Base-by-base conservation (phyloP, 2,888 invertebrate genomes). In the Galeopsomyia nigrocyanea region DNA sequence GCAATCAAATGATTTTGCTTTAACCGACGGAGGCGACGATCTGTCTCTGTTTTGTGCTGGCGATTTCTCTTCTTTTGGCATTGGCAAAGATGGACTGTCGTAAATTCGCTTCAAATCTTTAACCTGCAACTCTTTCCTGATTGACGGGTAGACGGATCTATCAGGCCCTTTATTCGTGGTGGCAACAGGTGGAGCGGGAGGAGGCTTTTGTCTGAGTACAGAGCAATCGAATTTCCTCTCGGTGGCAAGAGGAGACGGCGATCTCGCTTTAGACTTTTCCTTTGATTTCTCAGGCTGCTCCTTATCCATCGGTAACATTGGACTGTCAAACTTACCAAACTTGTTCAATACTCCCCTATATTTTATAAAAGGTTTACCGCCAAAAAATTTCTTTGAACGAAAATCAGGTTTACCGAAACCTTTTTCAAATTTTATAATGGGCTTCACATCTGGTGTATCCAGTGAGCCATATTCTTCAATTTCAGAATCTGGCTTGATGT, bases 241-340 rank as follows among this genome's bases (percentile, higher is more conserved):
- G 10, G 39, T 10, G 39, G 10, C 39, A 3, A 5, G 26, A 26
- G 26, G 26, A 2, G 5, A 26, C 5, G 26, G 9, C 21, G 5
- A 17, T 14, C 55, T 7, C 19, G 3, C 26, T 13, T 57, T 26
- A 13, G 31, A 39, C 17, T 31, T 22, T 9, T 31, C 31, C 6
- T 39, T 39, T 22, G 51, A 14, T 21, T n/a, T 22, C 5, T 60
- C 17, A 56, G 19, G 16, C 53, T 67, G 60, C 22, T 72, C 50
- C 14, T 13, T 57, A 3, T 63, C 51, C n/a, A 22, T 58, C 21
- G 57, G 63, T 26, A 63, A 17, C 14, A n/a, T 21, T 13, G 65
- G 63, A 68, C 58, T 64, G 19, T 68, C 73, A 65, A 64, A 70
- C 53, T n/a, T 31, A 6, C 66, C 58, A 53, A 53, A 66, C 14